phyloP scores from a whole-genome alignment of 2,797 vertebrate genomes.

The Pristis pectinata region DNA sequence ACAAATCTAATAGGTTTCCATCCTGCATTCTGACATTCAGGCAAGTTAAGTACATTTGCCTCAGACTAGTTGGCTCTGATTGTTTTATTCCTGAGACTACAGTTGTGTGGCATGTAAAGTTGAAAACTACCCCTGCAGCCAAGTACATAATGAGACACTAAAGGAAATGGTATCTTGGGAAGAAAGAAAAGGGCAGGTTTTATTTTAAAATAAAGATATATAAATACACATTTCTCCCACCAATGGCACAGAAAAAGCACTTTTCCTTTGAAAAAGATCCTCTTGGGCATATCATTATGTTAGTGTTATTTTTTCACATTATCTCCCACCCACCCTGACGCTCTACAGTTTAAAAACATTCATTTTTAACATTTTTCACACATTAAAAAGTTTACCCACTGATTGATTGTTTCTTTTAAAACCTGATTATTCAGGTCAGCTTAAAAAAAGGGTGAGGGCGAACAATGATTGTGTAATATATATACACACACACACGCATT shows the following conservation, averaged over 20 bases:
- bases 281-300: background rate
- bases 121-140: background rate
- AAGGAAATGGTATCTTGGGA: background rate
- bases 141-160: background rate
- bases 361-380: background rate
- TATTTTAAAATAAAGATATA: conserved; percentile 30
- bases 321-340: background rate
- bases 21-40: background rate
- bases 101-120: background rate
- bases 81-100: background rate
- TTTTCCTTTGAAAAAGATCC: conserved; percentile 23
- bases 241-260: background rate
- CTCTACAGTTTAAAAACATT: background rate
- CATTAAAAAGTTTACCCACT: background rate
- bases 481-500: background rate
- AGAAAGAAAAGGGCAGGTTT: background rate
- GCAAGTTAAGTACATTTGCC: background rate
- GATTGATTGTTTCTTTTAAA: background rate
- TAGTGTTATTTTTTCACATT: background rate
- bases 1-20: background rate
- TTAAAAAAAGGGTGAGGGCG: background rate
- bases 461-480: background rate
- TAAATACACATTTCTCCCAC: conserved; percentile 29
- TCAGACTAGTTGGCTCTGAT: background rate
- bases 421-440: background rate